These are phyloP conservation scores for Chelon labrosus DNA, from an alignment of 2,797 vertebrate species.

Conservation along the genomic window DNA sequence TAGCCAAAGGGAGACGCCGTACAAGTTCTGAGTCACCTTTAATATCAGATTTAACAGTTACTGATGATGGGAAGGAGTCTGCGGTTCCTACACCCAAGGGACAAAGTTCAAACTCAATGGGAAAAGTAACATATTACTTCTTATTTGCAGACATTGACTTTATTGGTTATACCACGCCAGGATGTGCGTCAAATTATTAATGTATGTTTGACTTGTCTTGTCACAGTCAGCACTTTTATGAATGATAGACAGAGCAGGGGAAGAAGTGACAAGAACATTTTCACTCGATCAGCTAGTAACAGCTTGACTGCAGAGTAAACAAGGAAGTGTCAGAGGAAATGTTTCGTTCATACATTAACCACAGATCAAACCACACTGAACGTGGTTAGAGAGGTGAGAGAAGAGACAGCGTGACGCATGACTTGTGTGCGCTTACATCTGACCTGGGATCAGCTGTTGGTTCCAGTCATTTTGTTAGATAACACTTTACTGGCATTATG, in stretches of 20 bases:
- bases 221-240: neutral
- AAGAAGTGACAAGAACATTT: neutral
- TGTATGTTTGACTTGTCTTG: neutral
- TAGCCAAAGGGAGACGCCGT: neutral
- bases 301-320: slow-evolving; percentile 16
- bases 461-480: neutral
- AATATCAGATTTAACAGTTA: slow-evolving; percentile 20
- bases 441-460: neutral
- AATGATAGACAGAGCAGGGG: neutral
- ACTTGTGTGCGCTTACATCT: neutral
- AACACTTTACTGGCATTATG: neutral
- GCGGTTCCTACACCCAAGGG: neutral
- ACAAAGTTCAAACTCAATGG: neutral
- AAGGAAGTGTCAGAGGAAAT: slow-evolving; percentile 30
- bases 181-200: neutral
- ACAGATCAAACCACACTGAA: neutral
- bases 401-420: neutral
- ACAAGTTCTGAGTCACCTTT: slow-evolving; percentile 1
- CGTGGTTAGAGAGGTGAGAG: slow-evolving; percentile 1
- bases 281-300: neutral
- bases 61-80: neutral
- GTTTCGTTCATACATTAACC: slow-evolving; percentile 44
- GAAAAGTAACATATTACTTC: neutral
- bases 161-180: neutral
- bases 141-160: neutral